Evolutionary conservation across 2,888 invertebrate genomes (phyloP).

Genomic region (Xanthia togata): DNA sequence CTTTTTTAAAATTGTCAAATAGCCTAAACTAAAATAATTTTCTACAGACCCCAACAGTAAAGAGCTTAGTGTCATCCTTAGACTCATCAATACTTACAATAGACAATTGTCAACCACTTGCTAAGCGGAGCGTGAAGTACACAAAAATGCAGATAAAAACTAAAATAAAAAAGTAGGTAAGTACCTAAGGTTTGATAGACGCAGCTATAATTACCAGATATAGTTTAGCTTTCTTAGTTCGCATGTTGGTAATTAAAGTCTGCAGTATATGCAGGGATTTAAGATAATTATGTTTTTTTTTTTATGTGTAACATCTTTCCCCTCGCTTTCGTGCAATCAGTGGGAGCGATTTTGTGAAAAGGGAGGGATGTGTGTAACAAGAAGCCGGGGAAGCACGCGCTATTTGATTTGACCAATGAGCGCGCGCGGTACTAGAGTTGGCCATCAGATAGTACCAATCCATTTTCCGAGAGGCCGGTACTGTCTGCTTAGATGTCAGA

Average conservation of each 20-base stretch:
- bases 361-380: too few relatives aligned
- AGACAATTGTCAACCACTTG: slow-evolving; percentile 66
- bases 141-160: slow-evolving; percentile 68
- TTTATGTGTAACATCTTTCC: too few relatives aligned
- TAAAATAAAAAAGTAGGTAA: slow-evolving; percentile 36
- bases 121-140: slow-evolving; percentile 67
- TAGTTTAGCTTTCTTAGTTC: slow-evolving; percentile 60
- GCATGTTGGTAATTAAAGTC: slow-evolving; percentile 59
- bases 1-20: not conserved
- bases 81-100: slow-evolving; percentile 46
- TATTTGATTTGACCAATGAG: too few relatives aligned
- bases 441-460: too few relatives aligned
- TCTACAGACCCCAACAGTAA: slow-evolving; percentile 55
- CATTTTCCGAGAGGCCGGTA: too few relatives aligned
- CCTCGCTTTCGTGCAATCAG: too few relatives aligned
- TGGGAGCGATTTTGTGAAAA: too few relatives aligned
- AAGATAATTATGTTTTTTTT: slow-evolving; percentile 8
- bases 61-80: slow-evolving; percentile 30
- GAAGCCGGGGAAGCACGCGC: too few relatives aligned
- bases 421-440: too few relatives aligned
- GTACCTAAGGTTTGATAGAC: slow-evolving; percentile 35
- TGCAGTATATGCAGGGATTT: slow-evolving; percentile 48
- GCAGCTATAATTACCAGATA: slow-evolving; percentile 56
- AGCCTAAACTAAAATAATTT: not conserved
- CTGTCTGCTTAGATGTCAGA: too few relatives aligned